Percentiles rank a stretch among this genome's conserved stretches.
Evolutionary conservation across 2,797 vertebrate genomes (phyloP).

Genomic region (Brachyalestes nurse): DNA sequence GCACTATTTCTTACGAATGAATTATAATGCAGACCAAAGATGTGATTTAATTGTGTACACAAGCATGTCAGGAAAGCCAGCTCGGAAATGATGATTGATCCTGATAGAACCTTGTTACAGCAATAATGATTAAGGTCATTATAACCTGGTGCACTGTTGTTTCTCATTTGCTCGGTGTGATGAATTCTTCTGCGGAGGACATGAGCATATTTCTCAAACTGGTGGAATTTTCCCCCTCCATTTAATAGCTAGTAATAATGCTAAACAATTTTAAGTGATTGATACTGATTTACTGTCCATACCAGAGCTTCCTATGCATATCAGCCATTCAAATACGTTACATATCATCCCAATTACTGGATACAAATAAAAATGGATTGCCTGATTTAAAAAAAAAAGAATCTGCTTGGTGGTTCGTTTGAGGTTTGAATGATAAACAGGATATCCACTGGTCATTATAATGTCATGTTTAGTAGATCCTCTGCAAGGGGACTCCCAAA

Average conservation of each 20-base stretch:
- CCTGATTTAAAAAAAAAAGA: too few relatives aligned
- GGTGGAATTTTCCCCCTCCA: not conserved
- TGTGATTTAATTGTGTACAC: slow-evolving; percentile 48
- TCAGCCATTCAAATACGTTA: not conserved
- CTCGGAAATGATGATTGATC: slow-evolving; percentile 48
- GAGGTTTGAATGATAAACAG: too few relatives aligned
- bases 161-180: slow-evolving; percentile 25
- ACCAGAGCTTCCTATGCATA: not conserved
- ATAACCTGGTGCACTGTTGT: slow-evolving; percentile 38
- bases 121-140: slow-evolving; percentile 46
- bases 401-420: too few relatives aligned
- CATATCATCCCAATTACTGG: too few relatives aligned
- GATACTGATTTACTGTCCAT: too few relatives aligned
- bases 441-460: too few relatives aligned
- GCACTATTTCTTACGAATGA: slow-evolving; percentile 12
- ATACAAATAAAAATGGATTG: too few relatives aligned
- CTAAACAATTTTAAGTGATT: not conserved
- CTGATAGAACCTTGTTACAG: slow-evolving; percentile 50
- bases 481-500: too few relatives aligned
- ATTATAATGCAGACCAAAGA: slow-evolving; percentile 43
- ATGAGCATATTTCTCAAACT: not conserved
- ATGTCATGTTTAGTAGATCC: too few relatives aligned
- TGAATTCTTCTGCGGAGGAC: not conserved
- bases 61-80: slow-evolving; percentile 42
- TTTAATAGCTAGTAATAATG: not conserved